Evolutionary conservation across 2,888 invertebrate species (phyloP).

Genomic region (Tinea semifulvella): DNA sequence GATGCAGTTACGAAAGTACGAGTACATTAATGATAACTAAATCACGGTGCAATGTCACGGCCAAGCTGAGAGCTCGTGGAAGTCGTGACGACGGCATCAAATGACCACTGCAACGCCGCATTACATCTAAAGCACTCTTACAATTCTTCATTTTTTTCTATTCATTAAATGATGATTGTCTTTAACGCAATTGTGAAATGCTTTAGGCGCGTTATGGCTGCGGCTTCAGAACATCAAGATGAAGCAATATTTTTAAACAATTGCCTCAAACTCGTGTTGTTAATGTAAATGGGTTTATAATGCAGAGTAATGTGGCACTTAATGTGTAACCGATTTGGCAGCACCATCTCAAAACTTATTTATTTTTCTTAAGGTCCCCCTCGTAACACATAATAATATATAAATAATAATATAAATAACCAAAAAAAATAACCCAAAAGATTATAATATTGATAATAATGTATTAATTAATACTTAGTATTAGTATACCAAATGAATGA

Average conservation of each 20-base stretch:
- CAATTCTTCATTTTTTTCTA: conserved; percentile 27
- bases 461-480: not conserved
- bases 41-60: conserved; percentile 56
- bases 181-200: conserved; percentile 37
- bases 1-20: conserved; percentile 7
- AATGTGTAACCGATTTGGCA: too few relatives aligned
- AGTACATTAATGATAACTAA: conserved; percentile 16
- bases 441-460: not conserved
- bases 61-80: conserved; percentile 28
- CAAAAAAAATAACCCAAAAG: too few relatives aligned
- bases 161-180: conserved; percentile 34
- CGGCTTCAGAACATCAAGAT: not conserved
- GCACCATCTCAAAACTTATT: too few relatives aligned
- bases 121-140: conserved; percentile 44
- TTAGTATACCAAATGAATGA: not conserved
- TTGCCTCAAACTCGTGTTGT: conserved; percentile 4
- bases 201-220: conserved; percentile 11
- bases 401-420: too few relatives aligned
- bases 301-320: not conserved
- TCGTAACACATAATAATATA: too few relatives aligned
- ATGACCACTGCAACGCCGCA: conserved; percentile 43
- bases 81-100: conserved; percentile 47
- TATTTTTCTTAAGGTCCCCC: too few relatives aligned
- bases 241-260: conserved; percentile 10
- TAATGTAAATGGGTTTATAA: conserved; percentile 11